A percentile compares a stretch with the other conserved stretches of the same genome.
These are phyloP conservation scores for Crypturellus undulatus DNA, from an alignment of 2,113 vertebrate species.

Conservation along the genomic window DNA sequence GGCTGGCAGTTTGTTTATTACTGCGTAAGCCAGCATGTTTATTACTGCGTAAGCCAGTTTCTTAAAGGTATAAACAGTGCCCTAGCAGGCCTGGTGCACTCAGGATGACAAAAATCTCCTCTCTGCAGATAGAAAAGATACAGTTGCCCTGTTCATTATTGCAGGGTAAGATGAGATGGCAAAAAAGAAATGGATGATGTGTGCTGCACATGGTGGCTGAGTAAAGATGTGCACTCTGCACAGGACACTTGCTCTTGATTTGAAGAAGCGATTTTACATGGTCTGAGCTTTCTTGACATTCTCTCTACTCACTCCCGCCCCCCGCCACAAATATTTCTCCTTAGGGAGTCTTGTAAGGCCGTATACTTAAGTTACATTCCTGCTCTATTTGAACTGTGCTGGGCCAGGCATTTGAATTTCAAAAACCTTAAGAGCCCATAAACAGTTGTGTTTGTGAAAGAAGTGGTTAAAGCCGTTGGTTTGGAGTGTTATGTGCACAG, in stretches of 20 bases:
- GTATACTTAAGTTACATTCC: not conserved
- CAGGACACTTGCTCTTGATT: not conserved
- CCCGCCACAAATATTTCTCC: not conserved
- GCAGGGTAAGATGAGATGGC: slow-evolving; percentile 1
- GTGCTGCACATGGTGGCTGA: not conserved
- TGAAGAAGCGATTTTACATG: not conserved
- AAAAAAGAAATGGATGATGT: not conserved
- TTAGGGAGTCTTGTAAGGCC: not conserved
- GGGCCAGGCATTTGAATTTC: slow-evolving; percentile 13
- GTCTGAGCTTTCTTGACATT: not conserved
- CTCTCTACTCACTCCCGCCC: not conserved
- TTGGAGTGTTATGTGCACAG: not conserved
- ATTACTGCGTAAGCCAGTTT: slow-evolving; percentile 17
- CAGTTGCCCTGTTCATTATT: not conserved
- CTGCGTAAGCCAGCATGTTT: not conserved
- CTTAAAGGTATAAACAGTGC: not conserved
- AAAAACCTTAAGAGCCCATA: slow-evolving; percentile 5
- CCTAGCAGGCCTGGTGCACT: not conserved
- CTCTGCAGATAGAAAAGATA: not conserved
- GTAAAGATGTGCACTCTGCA: not conserved
- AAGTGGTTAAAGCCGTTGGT: not conserved
- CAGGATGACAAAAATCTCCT: not conserved
- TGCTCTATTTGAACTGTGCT: not conserved
- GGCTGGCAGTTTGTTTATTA: not conserved
- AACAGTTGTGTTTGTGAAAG: slow-evolving; percentile 22